Percentiles rank a stretch among this genome's conserved stretches.
Evolutionary conservation across 1,140 invertebrate species (phyloP).

Genomic region (Propsilocerus akamusi): DNA sequence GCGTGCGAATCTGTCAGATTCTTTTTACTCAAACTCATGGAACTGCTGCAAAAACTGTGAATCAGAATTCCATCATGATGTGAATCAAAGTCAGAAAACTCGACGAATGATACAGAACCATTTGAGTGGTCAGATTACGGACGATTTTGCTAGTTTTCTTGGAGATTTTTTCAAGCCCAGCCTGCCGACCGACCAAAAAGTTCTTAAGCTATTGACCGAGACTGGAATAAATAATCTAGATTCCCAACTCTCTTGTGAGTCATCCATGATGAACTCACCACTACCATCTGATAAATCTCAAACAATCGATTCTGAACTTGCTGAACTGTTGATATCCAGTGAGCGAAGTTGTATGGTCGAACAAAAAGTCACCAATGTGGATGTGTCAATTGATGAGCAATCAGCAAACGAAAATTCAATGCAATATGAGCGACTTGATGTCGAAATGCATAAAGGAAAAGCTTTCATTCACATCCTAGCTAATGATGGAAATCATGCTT

Average conservation of each 20-base stretch:
- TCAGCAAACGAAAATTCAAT: slow-evolving; percentile 12
- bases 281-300: slow-evolving; percentile 22
- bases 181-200: slow-evolving; percentile 36
- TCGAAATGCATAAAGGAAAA: slow-evolving; percentile 38
- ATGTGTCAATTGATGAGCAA: background rate
- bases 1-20: slow-evolving; percentile 20
- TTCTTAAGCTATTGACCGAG: slow-evolving; percentile 42
- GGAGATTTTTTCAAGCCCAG: slow-evolving; percentile 29
- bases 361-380: slow-evolving; percentile 14
- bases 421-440: slow-evolving; percentile 11
- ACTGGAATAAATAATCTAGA: slow-evolving; percentile 32
- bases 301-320: slow-evolving; percentile 23
- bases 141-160: slow-evolving; percentile 19
- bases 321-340: slow-evolving; percentile 19
- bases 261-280: slow-evolving; percentile 19
- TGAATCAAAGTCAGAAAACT: slow-evolving; percentile 19
- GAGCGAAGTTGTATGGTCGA: slow-evolving; percentile 20
- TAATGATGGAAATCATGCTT: slow-evolving; percentile 46
- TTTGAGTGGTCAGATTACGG: slow-evolving; percentile 16
- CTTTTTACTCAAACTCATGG: slow-evolving; percentile 22
- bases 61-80: slow-evolving; percentile 19
- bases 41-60: slow-evolving; percentile 22
- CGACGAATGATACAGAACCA: slow-evolving; percentile 19
- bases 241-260: slow-evolving; percentile 17
- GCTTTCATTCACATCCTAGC: slow-evolving; percentile 55